These are phyloP conservation scores for Alsophila aescularia DNA, from an alignment of 2,888 invertebrate genomes.

Conservation along the genomic window DNA sequence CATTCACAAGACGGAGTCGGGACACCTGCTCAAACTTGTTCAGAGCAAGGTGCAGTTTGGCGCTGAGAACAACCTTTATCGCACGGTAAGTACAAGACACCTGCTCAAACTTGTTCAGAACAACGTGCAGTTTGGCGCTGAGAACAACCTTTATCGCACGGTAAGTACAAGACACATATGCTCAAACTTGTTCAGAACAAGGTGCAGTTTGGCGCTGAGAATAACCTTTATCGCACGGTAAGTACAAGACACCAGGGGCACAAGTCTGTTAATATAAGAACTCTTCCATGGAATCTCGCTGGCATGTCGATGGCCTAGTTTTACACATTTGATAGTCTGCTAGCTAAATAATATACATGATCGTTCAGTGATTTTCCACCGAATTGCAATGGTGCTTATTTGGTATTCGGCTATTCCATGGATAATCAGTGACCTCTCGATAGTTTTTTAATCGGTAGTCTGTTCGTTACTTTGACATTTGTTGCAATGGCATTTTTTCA, in stretches of 20 bases:
- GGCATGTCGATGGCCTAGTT: no score
- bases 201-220: constrained; percentile 46
- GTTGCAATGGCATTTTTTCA: no score
- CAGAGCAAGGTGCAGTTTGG: constrained; percentile 52
- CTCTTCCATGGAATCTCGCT: no score
- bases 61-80: constrained; percentile 47
- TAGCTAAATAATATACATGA: no score
- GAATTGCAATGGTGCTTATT: no score
- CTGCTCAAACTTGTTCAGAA: constrained; percentile 56
- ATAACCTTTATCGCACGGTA: constrained; percentile 55
- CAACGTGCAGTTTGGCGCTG: constrained; percentile 47
- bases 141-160: constrained; percentile 52
- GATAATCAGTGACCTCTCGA: no score
- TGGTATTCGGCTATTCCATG: no score
- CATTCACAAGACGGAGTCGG: constrained; percentile 49
- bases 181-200: constrained; percentile 57
- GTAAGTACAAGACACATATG: constrained; percentile 47
- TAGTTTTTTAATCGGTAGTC: no score
- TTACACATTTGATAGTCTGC: no score
- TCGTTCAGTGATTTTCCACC: no score
- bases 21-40: constrained; percentile 58
- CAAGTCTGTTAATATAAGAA: no score
- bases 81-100: constrained; percentile 50
- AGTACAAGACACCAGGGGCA: constrained; percentile 45
- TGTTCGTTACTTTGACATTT: no score